Evolutionary conservation across 1,140 invertebrate species (phyloP), one percentile per base, ranked within the genome.

Genomic region (Hesperophylax magnus): DNA sequence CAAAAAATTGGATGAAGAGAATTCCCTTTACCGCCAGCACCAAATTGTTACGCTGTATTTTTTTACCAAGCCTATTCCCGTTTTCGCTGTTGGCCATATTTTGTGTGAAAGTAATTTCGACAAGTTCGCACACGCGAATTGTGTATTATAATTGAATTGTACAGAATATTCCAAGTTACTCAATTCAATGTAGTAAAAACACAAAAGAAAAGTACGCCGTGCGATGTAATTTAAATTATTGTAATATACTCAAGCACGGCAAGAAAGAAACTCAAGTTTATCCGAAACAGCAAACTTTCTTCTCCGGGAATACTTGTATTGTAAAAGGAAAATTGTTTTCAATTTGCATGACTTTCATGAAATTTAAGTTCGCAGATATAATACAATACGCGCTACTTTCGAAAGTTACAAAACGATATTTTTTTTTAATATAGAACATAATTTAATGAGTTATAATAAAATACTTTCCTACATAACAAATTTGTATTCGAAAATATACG

Each of bases 111-210:
- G 67, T 71, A 71, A 71, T 71, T 71, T 71, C 67, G 67, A 71
- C 67, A 71, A 52, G 15, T 71, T 71, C 34, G 34, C 39, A 71
- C 67, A 71, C 67, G 67, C 67, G 67, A 71, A 71, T 71, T 24
- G 67, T 52, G 39, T 52, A 71, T 71, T 71, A 71, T 71, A 71
- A 71, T 71, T 71, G 67, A 71, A 71, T 71, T 71, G 67, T 71
- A 52, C 34, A 9, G 24, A 71, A 53, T 47, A 71, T 71, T 71
- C 39, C 39, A 5, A 52, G 34, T 71, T 71, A 47, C 18, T 20
- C 31, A 71, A 71, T 71, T 71, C 67, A 71, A 71, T 71, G 67
- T 52, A 20, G 67, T 52, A 47, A 9, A 71, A 71, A 71, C 67
- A 71, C 67, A 71, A 71, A 71, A 47, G 39, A 71, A 71, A 39